phyloP scores from a whole-genome alignment of 1,140 invertebrate genomes.

The Paracyclopina nana region DNA sequence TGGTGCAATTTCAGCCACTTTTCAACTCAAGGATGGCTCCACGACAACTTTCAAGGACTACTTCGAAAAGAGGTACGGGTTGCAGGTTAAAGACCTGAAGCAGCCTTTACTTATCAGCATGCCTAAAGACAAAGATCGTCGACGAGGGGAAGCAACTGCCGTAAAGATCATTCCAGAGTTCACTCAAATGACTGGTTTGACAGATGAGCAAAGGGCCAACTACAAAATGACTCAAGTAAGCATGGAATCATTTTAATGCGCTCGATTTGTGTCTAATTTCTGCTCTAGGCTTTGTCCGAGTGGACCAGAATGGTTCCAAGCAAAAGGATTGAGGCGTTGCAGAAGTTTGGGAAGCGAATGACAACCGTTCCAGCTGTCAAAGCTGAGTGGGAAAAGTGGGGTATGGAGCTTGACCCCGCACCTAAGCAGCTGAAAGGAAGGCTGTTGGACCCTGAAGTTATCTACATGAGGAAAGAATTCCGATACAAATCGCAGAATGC shows the following conservation, averaged over 20 bases:
- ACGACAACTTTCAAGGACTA: too few relatives aligned
- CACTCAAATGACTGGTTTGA: conserved; percentile 53
- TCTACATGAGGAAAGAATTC: conserved; percentile 17
- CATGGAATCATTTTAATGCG: too few relatives aligned
- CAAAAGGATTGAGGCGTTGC: not conserved
- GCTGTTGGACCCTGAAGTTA: conserved; percentile 22
- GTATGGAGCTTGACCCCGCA: conserved; percentile 24
- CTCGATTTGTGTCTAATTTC: too few relatives aligned
- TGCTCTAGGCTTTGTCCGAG: too few relatives aligned
- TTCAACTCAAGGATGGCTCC: too few relatives aligned
- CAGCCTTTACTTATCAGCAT: too few relatives aligned
- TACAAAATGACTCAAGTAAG: conserved; percentile 20
- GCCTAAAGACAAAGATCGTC: too few relatives aligned
- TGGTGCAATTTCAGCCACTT: too few relatives aligned
- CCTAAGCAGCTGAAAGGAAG: conserved; percentile 27
- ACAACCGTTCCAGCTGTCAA: conserved; percentile 23
- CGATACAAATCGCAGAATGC: conserved; percentile 20
- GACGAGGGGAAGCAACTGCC: too few relatives aligned
- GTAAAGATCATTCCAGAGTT: too few relatives aligned
- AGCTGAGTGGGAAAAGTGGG: conserved; percentile 28
- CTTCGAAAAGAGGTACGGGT: too few relatives aligned
- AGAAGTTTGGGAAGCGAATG: conserved; percentile 15
- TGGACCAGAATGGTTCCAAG: not conserved
- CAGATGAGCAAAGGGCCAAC: conserved; percentile 34
- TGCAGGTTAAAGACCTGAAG: too few relatives aligned